Evolutionary conservation across 2,888 invertebrate genomes (phyloP), one percentile per base, ranked within the genome.

Genomic region (Molorchus minor): DNA sequence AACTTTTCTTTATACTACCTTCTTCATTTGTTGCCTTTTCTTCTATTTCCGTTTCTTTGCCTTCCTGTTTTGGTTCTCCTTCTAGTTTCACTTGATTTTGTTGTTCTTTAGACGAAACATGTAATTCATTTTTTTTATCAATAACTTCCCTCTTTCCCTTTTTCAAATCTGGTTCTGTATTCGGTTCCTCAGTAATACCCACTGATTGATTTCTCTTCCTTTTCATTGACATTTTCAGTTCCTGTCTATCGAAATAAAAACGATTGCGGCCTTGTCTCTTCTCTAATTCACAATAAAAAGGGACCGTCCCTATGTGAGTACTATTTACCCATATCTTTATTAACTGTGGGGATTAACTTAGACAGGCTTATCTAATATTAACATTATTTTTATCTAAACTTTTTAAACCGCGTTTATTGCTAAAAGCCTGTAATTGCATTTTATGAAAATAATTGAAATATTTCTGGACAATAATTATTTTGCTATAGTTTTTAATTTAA

Each of bases 301-400:
- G 5, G 7, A 3, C 12, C 33, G 12, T 3, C 12, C 12, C 33
- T n/a, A n/a, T 3, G n/a, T 12, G 3, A 5, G 12, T n/a, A 33
- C 33, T 3, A 33, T 13, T 8, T 8, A n/a, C 10, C 13, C 17
- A 43, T 49, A 38, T 38, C 49, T 49, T 25, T 25, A 25, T 49
- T 49, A 15, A 13, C 5, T 5, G n/a, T 15, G 10, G 49, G 49
- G 38, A 38, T 49, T 25, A n/a, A 8, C 21, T 12, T 38, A 10
- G 49, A 49, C 49, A 49, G 17, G 49, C 29, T 49, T 49, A 38
- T 49, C 47, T 36, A 13, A 12, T 49, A 15, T 25, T 49, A 38
- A 36, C 25, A 4, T 49, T 38, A 29, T 38, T 15, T 49, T 49
- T 30, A 36, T 38, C 38, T 49, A 38, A 49, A 19, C 49, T 13